phyloP scores from a whole-genome alignment of 1,140 invertebrate species.

The Ctenoplectra terminalis region DNA sequence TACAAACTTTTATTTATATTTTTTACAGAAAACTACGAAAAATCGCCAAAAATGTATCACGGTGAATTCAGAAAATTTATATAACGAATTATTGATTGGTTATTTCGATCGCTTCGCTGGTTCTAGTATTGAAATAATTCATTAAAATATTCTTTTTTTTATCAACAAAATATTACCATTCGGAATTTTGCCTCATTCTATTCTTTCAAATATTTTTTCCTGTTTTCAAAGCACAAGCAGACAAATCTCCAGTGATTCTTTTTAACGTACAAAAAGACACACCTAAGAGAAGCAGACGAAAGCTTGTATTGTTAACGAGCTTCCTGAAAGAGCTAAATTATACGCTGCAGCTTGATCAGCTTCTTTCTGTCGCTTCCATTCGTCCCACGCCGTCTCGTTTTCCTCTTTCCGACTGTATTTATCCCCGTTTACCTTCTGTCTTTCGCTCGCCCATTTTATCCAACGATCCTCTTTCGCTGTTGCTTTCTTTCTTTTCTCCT shows the following conservation, averaged over 20 bases:
- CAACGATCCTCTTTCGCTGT: not conserved
- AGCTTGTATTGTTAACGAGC: slow-evolving; percentile 6
- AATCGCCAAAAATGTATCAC: too few relatives aligned
- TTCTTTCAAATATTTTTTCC: not conserved
- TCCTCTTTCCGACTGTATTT: not conserved
- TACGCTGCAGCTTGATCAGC: slow-evolving; percentile 9
- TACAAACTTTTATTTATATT: too few relatives aligned
- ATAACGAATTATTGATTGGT: too few relatives aligned
- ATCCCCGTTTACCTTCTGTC: not conserved
- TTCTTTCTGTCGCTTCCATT: slow-evolving; percentile 31
- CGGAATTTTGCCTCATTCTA: too few relatives aligned
- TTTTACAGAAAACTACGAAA: too few relatives aligned
- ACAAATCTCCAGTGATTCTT: not conserved
- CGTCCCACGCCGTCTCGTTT: not conserved
- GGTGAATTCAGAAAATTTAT: too few relatives aligned
- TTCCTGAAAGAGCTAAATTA: slow-evolving; percentile 18
- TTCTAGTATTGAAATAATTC: too few relatives aligned
- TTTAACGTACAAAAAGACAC: not conserved
- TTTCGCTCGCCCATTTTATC: not conserved
- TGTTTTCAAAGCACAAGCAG: not conserved
- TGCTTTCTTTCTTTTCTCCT: not conserved
- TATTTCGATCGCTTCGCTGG: too few relatives aligned
- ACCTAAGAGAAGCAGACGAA: not conserved
- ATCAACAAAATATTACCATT: too few relatives aligned
- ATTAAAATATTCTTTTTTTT: too few relatives aligned